phyloP scores from a whole-genome alignment of 2,888 invertebrate genomes.

The Julus scandinavius region DNA sequence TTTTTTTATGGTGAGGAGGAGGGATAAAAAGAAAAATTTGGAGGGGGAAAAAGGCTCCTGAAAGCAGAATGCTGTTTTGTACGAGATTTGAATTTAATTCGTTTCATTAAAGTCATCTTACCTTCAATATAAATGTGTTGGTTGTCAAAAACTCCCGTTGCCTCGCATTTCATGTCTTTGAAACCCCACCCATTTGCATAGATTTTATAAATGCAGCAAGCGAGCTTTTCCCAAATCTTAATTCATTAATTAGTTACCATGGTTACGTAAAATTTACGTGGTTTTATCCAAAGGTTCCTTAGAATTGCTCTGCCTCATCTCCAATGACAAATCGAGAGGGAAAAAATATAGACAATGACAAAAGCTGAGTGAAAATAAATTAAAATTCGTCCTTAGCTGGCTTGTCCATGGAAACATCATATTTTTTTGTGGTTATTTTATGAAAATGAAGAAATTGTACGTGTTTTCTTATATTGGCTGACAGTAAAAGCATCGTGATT shows the following conservation, averaged over 20 bases:
- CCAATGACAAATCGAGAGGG: slow-evolving; percentile 1
- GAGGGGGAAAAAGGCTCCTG: slow-evolving; percentile 21
- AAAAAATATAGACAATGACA: neutral
- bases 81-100: slow-evolving; percentile 42
- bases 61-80: slow-evolving; percentile 30
- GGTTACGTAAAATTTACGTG: slow-evolving; percentile 1
- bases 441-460: neutral
- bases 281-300: neutral
- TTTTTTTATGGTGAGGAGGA: neutral
- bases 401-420: neutral
- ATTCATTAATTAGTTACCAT: slow-evolving; percentile 35
- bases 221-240: slow-evolving; percentile 19
- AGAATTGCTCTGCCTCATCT: neutral
- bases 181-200: slow-evolving; percentile 6
- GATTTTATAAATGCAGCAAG: neutral
- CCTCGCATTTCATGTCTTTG: slow-evolving; percentile 30
- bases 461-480: neutral
- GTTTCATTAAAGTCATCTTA: slow-evolving; percentile 42
- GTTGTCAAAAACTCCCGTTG: slow-evolving; percentile 35
- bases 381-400: neutral
- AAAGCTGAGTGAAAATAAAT: slow-evolving; percentile 34
- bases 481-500: neutral
- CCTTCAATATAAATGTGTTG: slow-evolving; percentile 41
- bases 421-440: neutral
- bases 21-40: neutral